Evolutionary conservation across 53 echinoderm and acorn worm genomes (phyloP).

Genomic region (Actinopyga echinites): DNA sequence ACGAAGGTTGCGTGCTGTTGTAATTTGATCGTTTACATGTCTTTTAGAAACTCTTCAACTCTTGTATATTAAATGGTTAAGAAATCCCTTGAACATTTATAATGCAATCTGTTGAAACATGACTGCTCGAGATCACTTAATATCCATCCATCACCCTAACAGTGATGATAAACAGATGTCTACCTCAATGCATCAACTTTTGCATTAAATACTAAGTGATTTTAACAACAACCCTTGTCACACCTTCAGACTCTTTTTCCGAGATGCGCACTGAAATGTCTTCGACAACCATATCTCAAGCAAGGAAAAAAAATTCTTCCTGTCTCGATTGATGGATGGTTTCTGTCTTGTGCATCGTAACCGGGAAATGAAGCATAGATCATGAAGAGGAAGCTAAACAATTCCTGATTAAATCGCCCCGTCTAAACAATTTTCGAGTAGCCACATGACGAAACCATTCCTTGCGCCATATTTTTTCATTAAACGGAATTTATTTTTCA

Average conservation of each 20-base stretch:
- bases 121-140: conserved; percentile 12
- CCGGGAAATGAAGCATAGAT: conserved; percentile 17
- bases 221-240: too few species aligned
- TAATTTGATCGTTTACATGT: conserved; percentile 2
- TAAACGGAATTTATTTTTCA: not conserved
- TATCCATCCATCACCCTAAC: conserved; percentile 6
- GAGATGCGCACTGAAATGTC: too few species aligned
- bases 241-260: too few species aligned
- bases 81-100: conserved; percentile 2
- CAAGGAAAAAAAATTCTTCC: too few species aligned
- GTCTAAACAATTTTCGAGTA: conserved; percentile 21
- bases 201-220: too few species aligned
- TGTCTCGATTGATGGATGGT: conserved; percentile 9
- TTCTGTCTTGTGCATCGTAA: not conserved
- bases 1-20: not conserved
- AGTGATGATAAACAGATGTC: not conserved
- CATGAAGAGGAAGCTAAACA: conserved; percentile 2
- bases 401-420: conserved; percentile 24
- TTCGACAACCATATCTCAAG: too few species aligned
- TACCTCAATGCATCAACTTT: too few species aligned
- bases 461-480: conserved; percentile 22
- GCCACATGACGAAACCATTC: not conserved
- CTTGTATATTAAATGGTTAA: not conserved
- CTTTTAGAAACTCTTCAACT: not conserved
- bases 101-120: conserved; percentile 20